Percentiles rank a stretch among this genome's conserved stretches.
phyloP scores from a whole-genome alignment of 1,140 invertebrate species.

The silkworm (Bombyx mori) region ASM3026992v2 NC_085114.1:5549501-5550000 shows the following conservation, averaged over 20 bases:
- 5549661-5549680: too few relatives aligned
- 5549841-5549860: constrained; percentile 20
- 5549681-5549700: too few relatives aligned
- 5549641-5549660: too few relatives aligned
- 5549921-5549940: constrained; percentile 11
- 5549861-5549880: constrained; percentile 25
- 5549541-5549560: too few relatives aligned
- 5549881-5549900: constrained; percentile 17
- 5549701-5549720: too few relatives aligned
- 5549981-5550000: constrained; percentile 88
- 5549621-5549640: too few relatives aligned
- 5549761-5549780: constrained; percentile 85
- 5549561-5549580: too few relatives aligned
- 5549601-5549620: too few relatives aligned
- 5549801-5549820: constrained; percentile 82
- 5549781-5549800: constrained; percentile 90
- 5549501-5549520: too few relatives aligned
- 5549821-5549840: constrained; percentile 34
- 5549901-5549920: constrained; percentile 6
- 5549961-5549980: constrained; percentile 93
- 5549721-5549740: constrained; percentile 78
- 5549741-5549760: constrained; percentile 91
- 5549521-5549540: too few relatives aligned
- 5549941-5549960: constrained; percentile 80
- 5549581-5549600: too few relatives aligned